Percentiles rank a stretch among this genome's conserved stretches.
Evolutionary conservation across 2,113 vertebrate species (phyloP).

Genomic region (Cygnus buccinator): DNA sequence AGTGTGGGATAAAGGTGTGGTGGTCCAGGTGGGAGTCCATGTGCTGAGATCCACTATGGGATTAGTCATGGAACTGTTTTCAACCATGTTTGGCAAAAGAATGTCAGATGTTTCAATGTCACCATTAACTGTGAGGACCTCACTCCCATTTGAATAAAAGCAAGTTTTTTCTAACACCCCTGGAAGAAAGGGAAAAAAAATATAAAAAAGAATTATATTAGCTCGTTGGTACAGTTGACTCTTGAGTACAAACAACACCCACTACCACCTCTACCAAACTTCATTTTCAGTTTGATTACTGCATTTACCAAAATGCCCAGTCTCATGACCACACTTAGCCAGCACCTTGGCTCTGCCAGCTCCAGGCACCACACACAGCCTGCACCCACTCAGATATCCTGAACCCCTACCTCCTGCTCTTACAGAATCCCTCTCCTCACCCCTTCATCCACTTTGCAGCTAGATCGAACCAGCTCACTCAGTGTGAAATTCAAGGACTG

Average conservation of each 20-base stretch:
- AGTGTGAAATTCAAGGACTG: neutral
- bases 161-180: constrained; percentile 80
- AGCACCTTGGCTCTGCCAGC: neutral
- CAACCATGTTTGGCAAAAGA: constrained; percentile 24
- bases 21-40: constrained; percentile 34
- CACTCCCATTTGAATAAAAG: constrained; percentile 77
- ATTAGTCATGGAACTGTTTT: constrained; percentile 38
- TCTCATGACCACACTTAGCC: neutral
- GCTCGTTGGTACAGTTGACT: neutral
- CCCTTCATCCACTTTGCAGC: neutral
- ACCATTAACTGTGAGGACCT: constrained; percentile 61
- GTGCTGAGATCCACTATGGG: neutral
- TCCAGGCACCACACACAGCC: neutral
- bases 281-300: neutral
- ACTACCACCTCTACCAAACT: neutral
- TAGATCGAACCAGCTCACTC: neutral
- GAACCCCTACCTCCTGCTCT: neutral
- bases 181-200: constrained; percentile 52
- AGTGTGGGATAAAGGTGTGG: neutral
- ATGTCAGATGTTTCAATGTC: constrained; percentile 37
- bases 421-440: neutral
- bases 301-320: neutral
- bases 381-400: neutral
- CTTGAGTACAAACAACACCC: neutral
- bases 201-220: neutral